Percentiles rank a stretch among this genome's conserved stretches.
phyloP scores from a whole-genome alignment of 2,113 vertebrate genomes.

The Toxostoma redivivum region DNA sequence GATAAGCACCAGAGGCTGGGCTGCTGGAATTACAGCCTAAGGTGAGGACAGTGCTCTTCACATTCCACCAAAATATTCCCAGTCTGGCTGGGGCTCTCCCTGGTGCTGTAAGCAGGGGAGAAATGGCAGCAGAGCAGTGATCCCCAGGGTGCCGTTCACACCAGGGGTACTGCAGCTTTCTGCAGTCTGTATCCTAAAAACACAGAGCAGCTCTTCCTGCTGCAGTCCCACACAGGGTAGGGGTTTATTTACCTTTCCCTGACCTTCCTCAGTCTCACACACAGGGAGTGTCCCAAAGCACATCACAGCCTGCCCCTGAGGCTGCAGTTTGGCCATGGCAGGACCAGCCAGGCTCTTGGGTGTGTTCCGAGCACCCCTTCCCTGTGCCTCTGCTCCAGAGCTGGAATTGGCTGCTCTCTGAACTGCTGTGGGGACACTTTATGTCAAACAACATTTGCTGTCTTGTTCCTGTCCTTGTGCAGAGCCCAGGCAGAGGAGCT shows the following conservation, averaged over 20 bases:
- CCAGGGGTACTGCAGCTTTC: neutral
- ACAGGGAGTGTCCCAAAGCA: rapidly evolving
- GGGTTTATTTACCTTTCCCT: neutral
- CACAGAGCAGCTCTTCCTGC: neutral
- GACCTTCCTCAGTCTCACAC: neutral
- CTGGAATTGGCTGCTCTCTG: neutral
- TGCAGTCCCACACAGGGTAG: neutral
- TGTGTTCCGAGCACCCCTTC: neutral
- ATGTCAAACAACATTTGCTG: neutral
- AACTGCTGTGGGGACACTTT: rapidly evolving
- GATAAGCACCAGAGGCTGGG: neutral
- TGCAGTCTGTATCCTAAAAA: neutral
- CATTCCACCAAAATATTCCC: neutral
- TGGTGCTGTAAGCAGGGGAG: rapidly evolving
- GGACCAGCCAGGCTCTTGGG: neutral
- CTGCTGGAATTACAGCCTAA: neutral
- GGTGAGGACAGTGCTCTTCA: neutral
- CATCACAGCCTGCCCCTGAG: neutral
- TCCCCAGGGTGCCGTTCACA: neutral
- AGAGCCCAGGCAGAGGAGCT: neutral
- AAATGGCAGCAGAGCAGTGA: neutral
- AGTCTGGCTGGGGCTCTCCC: neutral
- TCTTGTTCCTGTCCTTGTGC: neutral
- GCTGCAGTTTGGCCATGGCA: neutral
- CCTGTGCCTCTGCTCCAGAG: rapidly evolving